Evolutionary conservation across 2,113 vertebrate species (phyloP).

Genomic region (Benitochromis conjunctus): DNA sequence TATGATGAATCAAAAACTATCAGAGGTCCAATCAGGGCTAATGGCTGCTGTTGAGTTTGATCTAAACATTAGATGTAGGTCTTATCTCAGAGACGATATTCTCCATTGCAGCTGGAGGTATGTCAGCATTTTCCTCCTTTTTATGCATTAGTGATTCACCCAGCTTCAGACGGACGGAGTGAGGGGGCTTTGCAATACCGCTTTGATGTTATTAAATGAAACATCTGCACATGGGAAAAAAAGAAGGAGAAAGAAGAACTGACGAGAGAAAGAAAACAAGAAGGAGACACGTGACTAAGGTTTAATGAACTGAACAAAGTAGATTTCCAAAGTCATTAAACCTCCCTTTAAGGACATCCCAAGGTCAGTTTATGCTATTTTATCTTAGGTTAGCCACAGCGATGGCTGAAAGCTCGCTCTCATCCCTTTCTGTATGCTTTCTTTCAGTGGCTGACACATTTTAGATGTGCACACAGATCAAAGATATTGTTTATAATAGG

Average conservation of each 20-base stretch:
- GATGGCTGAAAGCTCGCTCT: not conserved
- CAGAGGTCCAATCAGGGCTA: not conserved
- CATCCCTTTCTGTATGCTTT: not conserved
- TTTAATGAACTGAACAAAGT: conserved; percentile 34
- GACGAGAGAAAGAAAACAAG: not conserved
- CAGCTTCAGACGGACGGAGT: not conserved
- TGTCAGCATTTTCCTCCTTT: not conserved
- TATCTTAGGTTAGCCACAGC: not conserved
- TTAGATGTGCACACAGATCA: conserved; percentile 8
- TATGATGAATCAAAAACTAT: not conserved
- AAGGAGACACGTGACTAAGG: conserved; percentile 21
- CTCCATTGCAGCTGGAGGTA: not conserved
- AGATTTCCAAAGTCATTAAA: conserved; percentile 24
- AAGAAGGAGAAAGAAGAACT: not conserved
- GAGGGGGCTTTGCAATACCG: not conserved
- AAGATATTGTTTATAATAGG: not conserved
- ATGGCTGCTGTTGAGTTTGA: not conserved
- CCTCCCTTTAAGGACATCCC: conserved; percentile 37
- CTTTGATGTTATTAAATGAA: conserved; percentile 45
- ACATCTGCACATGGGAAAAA: conserved; percentile 20
- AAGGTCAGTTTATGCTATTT: conserved; percentile 29
- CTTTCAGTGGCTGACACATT: not conserved
- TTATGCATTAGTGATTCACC: conserved; percentile 2
- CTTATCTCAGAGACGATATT: not conserved
- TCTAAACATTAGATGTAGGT: conserved; percentile 11